Conservation (phyloP, 2,113 vertebrate species). For the Thamnophis sirtalis region DNA sequence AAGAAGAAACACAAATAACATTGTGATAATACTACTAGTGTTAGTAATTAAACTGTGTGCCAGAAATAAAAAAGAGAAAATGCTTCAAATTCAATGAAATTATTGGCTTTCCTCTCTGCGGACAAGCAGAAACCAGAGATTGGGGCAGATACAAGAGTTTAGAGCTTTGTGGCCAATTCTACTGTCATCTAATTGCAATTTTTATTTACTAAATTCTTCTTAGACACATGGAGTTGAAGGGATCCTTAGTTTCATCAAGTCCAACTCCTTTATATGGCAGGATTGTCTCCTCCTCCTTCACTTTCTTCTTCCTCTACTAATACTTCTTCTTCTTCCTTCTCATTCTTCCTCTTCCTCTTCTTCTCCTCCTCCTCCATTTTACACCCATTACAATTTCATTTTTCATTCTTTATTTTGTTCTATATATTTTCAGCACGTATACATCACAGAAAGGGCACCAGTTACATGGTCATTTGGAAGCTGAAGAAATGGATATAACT, state of each 20-base stretch:
- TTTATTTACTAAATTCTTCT: neutral
- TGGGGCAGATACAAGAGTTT: rapidly evolving
- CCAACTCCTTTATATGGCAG: neutral
- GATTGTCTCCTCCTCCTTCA: neutral
- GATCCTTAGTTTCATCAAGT: neutral
- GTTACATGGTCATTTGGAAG: neutral
- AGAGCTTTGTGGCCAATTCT: neutral
- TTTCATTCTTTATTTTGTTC: neutral
- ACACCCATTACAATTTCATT: neutral
- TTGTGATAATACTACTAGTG: neutral
- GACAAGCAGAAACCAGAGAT: neutral
- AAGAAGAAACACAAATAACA: neutral
- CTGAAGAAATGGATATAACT: neutral
- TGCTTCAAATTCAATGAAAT: neutral
- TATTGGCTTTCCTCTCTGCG: neutral
- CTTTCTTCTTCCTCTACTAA: too few relatives aligned
- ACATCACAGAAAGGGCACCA: neutral
- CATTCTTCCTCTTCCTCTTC: too few relatives aligned
- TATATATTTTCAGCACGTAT: neutral
- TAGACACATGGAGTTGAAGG: neutral
- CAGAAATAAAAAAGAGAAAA: neutral
- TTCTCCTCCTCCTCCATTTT: neutral
- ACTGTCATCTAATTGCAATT: neutral
- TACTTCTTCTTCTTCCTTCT: too few relatives aligned
- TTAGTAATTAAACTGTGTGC: neutral